These are phyloP conservation scores for Synanceia verrucosa DNA, from an alignment of 2,797 vertebrate genomes.

Conservation along the genomic window DNA sequence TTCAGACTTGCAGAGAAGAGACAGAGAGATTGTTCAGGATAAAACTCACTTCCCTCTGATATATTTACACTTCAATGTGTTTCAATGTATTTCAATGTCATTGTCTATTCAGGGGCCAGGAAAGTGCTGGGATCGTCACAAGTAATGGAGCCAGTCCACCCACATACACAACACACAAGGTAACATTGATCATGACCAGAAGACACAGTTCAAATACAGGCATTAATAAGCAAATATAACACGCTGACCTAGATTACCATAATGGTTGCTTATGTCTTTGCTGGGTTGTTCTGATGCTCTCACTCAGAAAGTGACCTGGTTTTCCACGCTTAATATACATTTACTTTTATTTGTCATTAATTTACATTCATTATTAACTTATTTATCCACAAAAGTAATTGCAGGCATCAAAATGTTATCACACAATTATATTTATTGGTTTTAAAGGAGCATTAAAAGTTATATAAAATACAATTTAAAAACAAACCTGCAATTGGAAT, in stretches of 20 bases:
- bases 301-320: not conserved
- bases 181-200: conserved; percentile 65
- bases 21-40: not conserved
- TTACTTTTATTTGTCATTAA: no score
- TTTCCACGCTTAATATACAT: not conserved
- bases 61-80: not conserved
- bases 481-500: no score
- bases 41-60: not conserved
- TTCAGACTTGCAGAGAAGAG: conserved; percentile 11
- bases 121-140: conserved; percentile 96
- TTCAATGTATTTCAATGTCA: no score
- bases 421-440: no score
- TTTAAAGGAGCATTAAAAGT: no score
- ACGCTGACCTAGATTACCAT: not conserved
- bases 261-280: not conserved
- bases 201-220: not conserved
- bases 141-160: conserved; percentile 91
- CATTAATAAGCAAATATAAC: not conserved
- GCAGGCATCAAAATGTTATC: no score
- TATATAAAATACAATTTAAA: no score
- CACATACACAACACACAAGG: conserved; percentile 92
- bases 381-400: no score
- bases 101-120: conserved; percentile 89
- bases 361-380: no score
- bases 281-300: not conserved